Base-by-base conservation (phyloP, 2,888 invertebrate genomes). In the Conchocele bisecta region DNA sequence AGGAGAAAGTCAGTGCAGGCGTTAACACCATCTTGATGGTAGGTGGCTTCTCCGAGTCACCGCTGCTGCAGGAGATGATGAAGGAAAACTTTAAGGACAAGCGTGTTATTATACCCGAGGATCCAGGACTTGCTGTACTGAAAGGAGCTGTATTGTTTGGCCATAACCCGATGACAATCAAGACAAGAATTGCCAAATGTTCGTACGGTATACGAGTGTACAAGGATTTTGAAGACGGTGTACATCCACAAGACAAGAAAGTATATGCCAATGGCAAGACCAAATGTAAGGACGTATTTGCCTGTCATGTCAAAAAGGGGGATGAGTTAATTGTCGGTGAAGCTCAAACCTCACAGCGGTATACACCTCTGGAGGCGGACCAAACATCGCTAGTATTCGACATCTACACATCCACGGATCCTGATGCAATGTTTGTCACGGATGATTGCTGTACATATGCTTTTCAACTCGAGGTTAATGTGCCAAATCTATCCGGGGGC, bases 131-230 rank as follows among this genome's bases (percentile, higher is more conserved):
- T n/a, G 77, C 73, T n/a, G 80, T 82, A 4, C 60, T 82, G 15
- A 82, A 82, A 50, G 82, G 82, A 15, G 82, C 80, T n/a, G 79
- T 82, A 2, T 51, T 80, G 13, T 80, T 69, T 75, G 82, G 80
- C 4, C 79, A 79, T 29, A 68, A 70, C 26, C 78, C 82, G 0
- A 48, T 70, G 5, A 71, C 73, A 15, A 79, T 80, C 39, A 50
- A 60, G 5, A 76, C 79, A 1, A 63, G 81, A 22, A 58, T 79
- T 28, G 77, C 79, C 26, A 79, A 72, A 56, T 79, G 53, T 31
- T 77, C 79, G 2, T 82, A 82, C 41, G 82, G 82, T 17, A 57
- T 82, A 9, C 48, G 69, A 31, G 70, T 73, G 0, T 68, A 65
- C 28, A 51, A 68, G 1, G 67, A 69, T 24, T 82, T 82, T 54